Percentiles rank a stretch among this genome's conserved stretches.
These are phyloP conservation scores for Ranitomeya variabilis DNA, from an alignment of 2,113 vertebrate species.

Conservation along the genomic window DNA sequence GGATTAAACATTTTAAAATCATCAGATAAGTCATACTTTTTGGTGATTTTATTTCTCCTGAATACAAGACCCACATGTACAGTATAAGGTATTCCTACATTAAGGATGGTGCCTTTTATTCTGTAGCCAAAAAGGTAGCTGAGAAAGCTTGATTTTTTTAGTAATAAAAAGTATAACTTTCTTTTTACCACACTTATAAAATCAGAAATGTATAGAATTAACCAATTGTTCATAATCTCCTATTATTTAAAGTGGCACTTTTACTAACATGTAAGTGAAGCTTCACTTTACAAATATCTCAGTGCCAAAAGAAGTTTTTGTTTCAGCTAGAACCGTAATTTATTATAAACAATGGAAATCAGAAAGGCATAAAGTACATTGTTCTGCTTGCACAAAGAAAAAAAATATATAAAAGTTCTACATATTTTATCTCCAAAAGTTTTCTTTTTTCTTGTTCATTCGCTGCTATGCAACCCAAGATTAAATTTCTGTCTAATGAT, in stretches of 20 bases:
- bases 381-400: neutral
- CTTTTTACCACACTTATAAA: neutral
- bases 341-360: neutral
- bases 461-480: neutral
- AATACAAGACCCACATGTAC: neutral
- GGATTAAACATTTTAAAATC: neutral
- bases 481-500: conserved; percentile 28
- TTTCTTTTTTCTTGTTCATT: neutral
- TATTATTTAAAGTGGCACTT: neutral
- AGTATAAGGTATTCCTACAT: neutral
- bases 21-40: neutral
- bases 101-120: neutral
- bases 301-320: neutral
- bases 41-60: neutral
- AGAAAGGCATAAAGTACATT: neutral
- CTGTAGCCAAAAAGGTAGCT: neutral
- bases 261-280: neutral
- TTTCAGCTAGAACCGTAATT: neutral
- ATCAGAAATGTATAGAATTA: neutral
- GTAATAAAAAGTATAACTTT: neutral
- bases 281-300: neutral
- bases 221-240: neutral
- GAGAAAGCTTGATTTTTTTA: neutral
- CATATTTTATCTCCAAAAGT: neutral
- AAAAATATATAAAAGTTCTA: neutral